phyloP scores from a whole-genome alignment of 2,113 vertebrate species.

The Ceuthmochares aereus region DNA sequence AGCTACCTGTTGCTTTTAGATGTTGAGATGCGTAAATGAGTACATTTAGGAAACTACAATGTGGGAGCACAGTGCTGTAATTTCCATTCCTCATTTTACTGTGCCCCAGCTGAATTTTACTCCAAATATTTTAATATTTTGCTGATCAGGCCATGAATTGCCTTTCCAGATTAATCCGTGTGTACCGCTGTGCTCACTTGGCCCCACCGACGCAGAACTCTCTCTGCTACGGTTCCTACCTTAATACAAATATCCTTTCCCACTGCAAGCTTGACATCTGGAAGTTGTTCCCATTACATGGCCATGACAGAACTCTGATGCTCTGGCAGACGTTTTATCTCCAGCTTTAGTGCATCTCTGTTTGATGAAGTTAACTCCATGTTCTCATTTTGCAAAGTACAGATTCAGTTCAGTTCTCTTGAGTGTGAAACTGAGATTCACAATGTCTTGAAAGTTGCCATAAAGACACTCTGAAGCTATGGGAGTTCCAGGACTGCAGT shows the following conservation, averaged over 20 bases:
- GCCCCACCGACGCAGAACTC: not conserved
- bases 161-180: not conserved
- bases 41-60: not conserved
- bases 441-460: conserved; percentile 1
- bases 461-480: not conserved
- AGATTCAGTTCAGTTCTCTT: conserved; percentile 21
- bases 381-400: not conserved
- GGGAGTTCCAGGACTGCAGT: not conserved
- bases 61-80: not conserved
- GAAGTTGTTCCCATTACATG: not conserved
- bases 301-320: conserved; percentile 4
- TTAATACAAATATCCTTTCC: not conserved
- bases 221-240: not conserved
- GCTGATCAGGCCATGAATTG: not conserved
- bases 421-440: conserved; percentile 24
- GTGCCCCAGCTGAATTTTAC: not conserved
- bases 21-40: not conserved
- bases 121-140: not conserved
- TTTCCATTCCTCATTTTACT: not conserved
- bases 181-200: not conserved
- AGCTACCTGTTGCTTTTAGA: not conserved
- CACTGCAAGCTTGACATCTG: not conserved
- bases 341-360: conserved; percentile 7
- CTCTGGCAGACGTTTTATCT: not conserved
- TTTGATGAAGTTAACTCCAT: conserved; percentile 2